Base-by-base conservation (phyloP, 2,113 vertebrate species). In the Tyrannus savana region DNA sequence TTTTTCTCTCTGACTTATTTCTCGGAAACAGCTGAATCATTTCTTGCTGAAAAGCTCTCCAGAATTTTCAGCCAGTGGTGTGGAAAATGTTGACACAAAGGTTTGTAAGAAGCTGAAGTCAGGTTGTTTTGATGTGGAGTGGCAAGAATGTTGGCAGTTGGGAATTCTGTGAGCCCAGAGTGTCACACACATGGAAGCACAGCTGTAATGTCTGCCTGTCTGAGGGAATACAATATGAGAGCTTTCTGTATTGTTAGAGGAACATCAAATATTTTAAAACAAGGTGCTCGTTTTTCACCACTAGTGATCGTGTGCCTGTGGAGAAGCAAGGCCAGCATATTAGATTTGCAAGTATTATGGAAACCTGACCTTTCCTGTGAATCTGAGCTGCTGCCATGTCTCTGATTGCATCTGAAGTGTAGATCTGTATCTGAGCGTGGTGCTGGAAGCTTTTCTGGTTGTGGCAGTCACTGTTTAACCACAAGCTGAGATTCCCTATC, bases 21-120 rank as follows among this genome's bases (percentile, higher is more conserved):
- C 41, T 86, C 72, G 23, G 33, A 91, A 94, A 87, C 27, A 84
- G 63, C 87, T 96, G 91, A 90, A 37, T 94, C 74, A 93, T 83
- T 93, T 76, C 63, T 94, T 76, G 39, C 42, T 66, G 50, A 69
- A 79, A 60, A 71, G 55, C 46, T 64, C 23, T 88, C 60, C 52
- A 87, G 41, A 68, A 58, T 82, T 35, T 89, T 66, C 72, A 63
- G 83, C 33, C 44, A 37, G 8, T 41, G 66, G 12, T 42, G 46
- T 24, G 64, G 87, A 93, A 93, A 83, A 62, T 62, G 87, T 75
- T 73, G 50, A 50, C 6, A 19, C 23, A 27, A 35, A 46, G 35
- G 8, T 67, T 90, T 95, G 28, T 37, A 46, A 68, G 86, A 76
- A 71, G 73, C 68, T 88, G 68, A 41, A 44, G 68, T 60, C 27